Evolutionary conservation across 2,797 vertebrate genomes (phyloP).

Genomic region (Ibycter americanus): DNA sequence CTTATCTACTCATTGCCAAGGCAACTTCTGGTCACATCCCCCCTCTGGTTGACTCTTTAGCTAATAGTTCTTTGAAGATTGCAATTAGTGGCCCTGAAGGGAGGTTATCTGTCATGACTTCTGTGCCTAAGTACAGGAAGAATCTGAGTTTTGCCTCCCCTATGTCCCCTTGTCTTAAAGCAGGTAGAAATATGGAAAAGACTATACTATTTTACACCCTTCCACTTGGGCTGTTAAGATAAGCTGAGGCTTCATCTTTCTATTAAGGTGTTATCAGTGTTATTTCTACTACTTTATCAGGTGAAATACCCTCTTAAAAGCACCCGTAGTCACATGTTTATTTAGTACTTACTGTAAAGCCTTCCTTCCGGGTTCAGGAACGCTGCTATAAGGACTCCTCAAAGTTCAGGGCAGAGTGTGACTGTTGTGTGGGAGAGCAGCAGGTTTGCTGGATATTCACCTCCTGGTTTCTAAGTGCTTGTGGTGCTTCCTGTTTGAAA

Average conservation of each 20-base stretch:
- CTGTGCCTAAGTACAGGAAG: neutral
- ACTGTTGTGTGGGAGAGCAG: neutral
- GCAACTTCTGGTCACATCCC: neutral
- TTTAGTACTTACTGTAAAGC: neutral
- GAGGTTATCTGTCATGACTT: neutral
- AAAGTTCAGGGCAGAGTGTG: neutral
- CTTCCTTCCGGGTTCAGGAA: neutral
- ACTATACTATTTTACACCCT: neutral
- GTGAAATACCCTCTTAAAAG: neutral
- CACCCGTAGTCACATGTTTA: neutral
- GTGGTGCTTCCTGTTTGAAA: neutral
- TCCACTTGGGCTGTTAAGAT: neutral
- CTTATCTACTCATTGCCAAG: neutral
- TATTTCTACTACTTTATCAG: neutral
- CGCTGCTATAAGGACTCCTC: neutral
- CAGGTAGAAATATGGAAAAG: neutral
- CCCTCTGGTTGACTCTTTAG: neutral
- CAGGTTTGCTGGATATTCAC: neutral
- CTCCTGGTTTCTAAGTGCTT: neutral
- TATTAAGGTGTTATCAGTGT: neutral
- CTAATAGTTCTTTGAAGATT: neutral
- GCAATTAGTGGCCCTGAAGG: neutral
- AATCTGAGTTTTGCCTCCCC: neutral
- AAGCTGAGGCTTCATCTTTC: neutral
- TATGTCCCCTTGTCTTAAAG: neutral